phyloP scores from a whole-genome alignment of 2,113 vertebrate genomes.

The Dryoscopus gambensis region DNA sequence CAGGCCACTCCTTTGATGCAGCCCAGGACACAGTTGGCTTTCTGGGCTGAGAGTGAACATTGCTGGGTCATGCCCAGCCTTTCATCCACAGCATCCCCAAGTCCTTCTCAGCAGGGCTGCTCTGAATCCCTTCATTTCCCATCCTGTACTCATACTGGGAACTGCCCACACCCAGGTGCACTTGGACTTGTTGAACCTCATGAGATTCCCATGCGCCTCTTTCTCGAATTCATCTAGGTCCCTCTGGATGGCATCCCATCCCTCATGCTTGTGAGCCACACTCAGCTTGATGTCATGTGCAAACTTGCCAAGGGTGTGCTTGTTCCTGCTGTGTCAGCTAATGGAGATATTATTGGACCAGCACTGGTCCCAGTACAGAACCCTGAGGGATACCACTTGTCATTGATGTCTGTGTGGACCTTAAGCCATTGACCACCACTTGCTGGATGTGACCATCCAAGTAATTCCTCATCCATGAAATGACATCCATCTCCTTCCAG shows the following conservation, averaged over 20 bases:
- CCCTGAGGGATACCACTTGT: not conserved
- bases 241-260: not conserved
- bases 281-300: not conserved
- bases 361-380: fast-evolving
- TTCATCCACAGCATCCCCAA: not conserved
- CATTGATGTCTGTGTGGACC: not conserved
- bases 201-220: not conserved
- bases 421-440: not conserved
- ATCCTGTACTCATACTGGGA: not conserved
- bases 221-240: not conserved
- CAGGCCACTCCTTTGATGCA: not conserved
- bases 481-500: not conserved
- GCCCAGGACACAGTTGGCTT: fast-evolving
- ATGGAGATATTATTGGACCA: not conserved
- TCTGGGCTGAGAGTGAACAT: not conserved
- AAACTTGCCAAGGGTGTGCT: not conserved
- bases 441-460: not conserved
- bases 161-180: not conserved
- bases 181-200: not conserved
- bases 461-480: not conserved
- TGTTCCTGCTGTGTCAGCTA: not conserved
- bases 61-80: not conserved
- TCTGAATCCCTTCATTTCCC: not conserved
- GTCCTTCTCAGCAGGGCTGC: not conserved
- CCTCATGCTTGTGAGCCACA: not conserved